A percentile compares a stretch with the other conserved stretches of the same genome.
Conservation (phyloP, 2,113 vertebrate species). For the Alaudala cheleensis region DNA sequence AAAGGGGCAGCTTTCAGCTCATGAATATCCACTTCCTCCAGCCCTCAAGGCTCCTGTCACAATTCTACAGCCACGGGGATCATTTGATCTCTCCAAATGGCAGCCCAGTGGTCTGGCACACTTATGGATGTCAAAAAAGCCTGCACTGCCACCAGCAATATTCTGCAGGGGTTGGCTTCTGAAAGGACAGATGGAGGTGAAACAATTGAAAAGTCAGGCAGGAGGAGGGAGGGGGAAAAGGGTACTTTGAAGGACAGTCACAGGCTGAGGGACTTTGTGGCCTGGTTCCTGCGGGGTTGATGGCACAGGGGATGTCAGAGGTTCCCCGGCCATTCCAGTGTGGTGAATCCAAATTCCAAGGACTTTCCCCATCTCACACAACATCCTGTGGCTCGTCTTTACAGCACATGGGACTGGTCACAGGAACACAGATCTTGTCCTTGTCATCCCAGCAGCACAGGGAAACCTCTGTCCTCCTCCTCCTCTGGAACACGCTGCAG, state of each 20-base stretch:
- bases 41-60: slow-evolving; percentile 42
- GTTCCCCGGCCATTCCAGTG: fast-evolving
- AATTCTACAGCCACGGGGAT: slow-evolving; percentile 1
- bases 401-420: fast-evolving
- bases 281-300: fast-evolving
- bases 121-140: slow-evolving; percentile 43
- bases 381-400: background rate
- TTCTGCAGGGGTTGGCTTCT: slow-evolving; percentile 1
- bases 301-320: background rate
- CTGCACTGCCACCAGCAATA: background rate
- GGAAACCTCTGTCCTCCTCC: background rate
- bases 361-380: background rate
- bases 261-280: background rate
- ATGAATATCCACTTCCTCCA: background rate
- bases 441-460: background rate
- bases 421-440: background rate
- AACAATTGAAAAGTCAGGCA: background rate
- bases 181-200: slow-evolving; percentile 40
- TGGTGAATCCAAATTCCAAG: background rate
- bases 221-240: background rate
- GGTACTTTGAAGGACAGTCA: background rate
- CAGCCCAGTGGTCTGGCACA: slow-evolving; percentile 30
- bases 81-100: slow-evolving; percentile 48
- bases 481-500: background rate
- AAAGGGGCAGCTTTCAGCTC: slow-evolving; percentile 48